Evolutionary conservation across 2,797 vertebrate species (phyloP), one percentile per base, ranked within the genome.

Genomic region (Spheniscus humboldti): DNA sequence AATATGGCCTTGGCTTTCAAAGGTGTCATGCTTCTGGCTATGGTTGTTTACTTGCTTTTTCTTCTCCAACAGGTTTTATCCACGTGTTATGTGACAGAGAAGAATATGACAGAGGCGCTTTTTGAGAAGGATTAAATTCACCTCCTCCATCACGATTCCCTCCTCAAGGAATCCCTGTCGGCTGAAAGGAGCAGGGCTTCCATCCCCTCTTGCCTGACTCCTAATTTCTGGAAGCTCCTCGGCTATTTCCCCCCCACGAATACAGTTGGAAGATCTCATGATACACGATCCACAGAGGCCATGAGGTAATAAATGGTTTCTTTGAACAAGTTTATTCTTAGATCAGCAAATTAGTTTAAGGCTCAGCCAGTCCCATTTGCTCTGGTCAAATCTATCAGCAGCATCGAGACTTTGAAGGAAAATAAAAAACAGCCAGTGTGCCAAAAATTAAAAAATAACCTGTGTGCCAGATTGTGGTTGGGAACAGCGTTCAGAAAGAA

Each of bases 261-360:
- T 71, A 80, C 74, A 66, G 47, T 33, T 73, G 31, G 56, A 91
- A 71, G 59, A 55, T 75, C 89, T 91, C 84, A 75, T 0, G 4
- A 81, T 30, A 72, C 35, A 41, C 3, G 7, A 95, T 82, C 63
- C 80, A 91, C 53, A 87, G n/a, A 91, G 27, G 23, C 39, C 80
- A 91, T 10, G 20, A 88, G 35, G 62, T 72, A 94, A 80, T 43
- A 88, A 94, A 90, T 25, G 9, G 13, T 82, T 96, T 92, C 71
- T 93, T 83, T 63, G 33, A 92, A 77, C 62, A 76, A 25, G 47
- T 74, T 94, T 95, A 92, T 95, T 97, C 88, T 96, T 95, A 92
- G 85, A 86, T 92, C 73, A 82, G 39, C 31, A 92, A 93, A 77
- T 87, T 57, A 78, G 25, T 89, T 93, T 88, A 88, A 78, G 74